Percentiles rank a stretch among this genome's conserved stretches.
phyloP scores from a whole-genome alignment of 2,113 vertebrate species.

The Ia io region DNA sequence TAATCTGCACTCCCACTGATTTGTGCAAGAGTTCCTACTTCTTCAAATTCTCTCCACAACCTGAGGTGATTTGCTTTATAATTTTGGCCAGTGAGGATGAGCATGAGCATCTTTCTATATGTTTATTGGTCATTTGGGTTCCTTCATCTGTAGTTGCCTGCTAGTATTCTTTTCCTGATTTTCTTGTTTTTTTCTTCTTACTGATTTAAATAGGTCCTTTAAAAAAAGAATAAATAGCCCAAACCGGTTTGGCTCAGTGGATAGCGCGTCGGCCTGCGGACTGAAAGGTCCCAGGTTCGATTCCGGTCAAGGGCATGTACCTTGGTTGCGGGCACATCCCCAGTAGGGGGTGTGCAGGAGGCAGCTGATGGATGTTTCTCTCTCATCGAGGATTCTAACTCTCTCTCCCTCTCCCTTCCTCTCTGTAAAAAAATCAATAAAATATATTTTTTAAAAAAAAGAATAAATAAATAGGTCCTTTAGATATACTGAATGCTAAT shows the following conservation, averaged over 20 bases:
- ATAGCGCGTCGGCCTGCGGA: too few species aligned
- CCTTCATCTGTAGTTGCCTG: neutral
- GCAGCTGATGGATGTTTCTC: too few species aligned
- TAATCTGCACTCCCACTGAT: neutral
- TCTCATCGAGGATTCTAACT: too few species aligned
- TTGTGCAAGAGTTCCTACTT: neutral
- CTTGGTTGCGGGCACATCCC: too few species aligned
- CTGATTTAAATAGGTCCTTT: neutral
- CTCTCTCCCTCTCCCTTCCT: too few species aligned
- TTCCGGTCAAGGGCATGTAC: too few species aligned
- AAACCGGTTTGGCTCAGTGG: too few species aligned
- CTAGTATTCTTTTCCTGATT: neutral
- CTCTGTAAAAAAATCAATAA: too few species aligned
- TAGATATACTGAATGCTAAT: neutral
- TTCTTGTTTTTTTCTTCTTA: slow-evolving; percentile 14
- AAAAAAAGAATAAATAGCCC: neutral
- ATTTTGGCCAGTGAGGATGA: neutral
- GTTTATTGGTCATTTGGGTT: neutral
- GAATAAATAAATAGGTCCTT: neutral
- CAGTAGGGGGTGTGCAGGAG: too few species aligned
- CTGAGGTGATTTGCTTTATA: neutral
- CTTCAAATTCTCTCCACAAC: neutral
- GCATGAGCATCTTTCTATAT: neutral
- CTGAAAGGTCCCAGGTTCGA: too few species aligned
- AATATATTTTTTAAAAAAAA: too few species aligned